A percentile compares a stretch with the other conserved stretches of the same genome.
phyloP scores from a whole-genome alignment of 1,140 invertebrate species.

The Aphaenogaster rudis region DNA sequence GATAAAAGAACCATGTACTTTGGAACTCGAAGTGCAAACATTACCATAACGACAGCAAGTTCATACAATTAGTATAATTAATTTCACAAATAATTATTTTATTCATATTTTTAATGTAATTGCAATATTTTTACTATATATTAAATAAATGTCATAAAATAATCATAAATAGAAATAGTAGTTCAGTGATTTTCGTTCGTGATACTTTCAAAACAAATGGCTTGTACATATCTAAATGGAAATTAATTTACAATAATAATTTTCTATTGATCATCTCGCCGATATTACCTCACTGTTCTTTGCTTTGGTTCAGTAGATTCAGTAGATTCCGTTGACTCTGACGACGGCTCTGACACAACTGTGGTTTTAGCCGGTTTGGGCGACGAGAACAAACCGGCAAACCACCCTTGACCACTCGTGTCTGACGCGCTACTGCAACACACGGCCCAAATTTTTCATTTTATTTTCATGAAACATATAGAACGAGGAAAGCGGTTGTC shows the following conservation, averaged over 20 bases:
- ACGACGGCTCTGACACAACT: slow-evolving; percentile 71
- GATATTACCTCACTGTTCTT: slow-evolving; percentile 84
- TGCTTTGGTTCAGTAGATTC: slow-evolving; percentile 79
- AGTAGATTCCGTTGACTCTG: slow-evolving; percentile 73
- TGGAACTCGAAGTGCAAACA: not conserved
- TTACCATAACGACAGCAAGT: slow-evolving; percentile 14
- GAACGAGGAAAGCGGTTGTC: not conserved
- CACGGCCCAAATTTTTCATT: slow-evolving; percentile 84
- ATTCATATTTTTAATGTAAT: slow-evolving; percentile 8
- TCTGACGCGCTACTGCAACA: slow-evolving; percentile 84
- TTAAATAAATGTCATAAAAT: not conserved
- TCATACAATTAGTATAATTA: not conserved
- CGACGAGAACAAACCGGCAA: slow-evolving; percentile 84
- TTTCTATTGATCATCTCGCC: not conserved
- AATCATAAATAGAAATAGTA: slow-evolving; percentile 1
- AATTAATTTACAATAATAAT: slow-evolving; percentile 11
- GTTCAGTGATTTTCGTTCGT: not conserved
- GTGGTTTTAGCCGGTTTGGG: slow-evolving; percentile 80
- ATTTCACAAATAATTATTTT: slow-evolving; percentile 8
- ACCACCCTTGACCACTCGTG: slow-evolving; percentile 84
- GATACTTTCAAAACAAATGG: not conserved
- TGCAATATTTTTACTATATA: slow-evolving; percentile 24
- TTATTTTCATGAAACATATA: slow-evolving; percentile 45
- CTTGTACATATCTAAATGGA: not conserved
- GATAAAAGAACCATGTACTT: not conserved